These are phyloP conservation scores for Equus quagga DNA, from an alignment of 2,113 vertebrate genomes.

Conservation along the genomic window DNA sequence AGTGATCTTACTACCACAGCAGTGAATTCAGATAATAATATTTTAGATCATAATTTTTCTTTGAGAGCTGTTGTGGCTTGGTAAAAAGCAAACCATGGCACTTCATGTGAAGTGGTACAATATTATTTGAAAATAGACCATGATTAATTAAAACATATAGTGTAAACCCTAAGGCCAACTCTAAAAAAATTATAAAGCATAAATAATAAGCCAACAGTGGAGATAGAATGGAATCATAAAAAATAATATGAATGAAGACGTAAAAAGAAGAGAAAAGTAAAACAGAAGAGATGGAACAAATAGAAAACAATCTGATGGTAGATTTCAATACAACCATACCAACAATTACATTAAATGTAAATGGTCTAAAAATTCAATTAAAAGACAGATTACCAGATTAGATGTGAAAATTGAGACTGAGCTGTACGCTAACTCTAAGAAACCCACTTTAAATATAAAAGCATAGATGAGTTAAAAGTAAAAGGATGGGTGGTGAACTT, in stretches of 20 bases:
- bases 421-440: neutral
- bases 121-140: conserved; percentile 9
- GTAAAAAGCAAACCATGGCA: neutral
- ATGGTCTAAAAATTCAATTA: neutral
- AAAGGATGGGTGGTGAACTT: neutral
- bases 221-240: neutral
- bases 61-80: neutral
- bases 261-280: neutral
- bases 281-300: neutral
- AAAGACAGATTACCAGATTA: neutral
- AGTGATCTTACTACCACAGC: neutral
- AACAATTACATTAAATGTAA: conserved; percentile 18
- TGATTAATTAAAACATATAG: neutral
- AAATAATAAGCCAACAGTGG: neutral
- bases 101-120: neutral
- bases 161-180: neutral
- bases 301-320: neutral
- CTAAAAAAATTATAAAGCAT: neutral
- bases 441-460: neutral
- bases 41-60: conserved; percentile 41
- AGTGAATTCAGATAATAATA: conserved; percentile 8
- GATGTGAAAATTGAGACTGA: neutral
- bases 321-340: neutral
- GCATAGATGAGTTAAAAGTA: neutral
- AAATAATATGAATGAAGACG: neutral